A percentile compares a stretch with the other conserved stretches of the same genome.
Conservation (phyloP, 2,797 vertebrate species). For the Chromis chromis region DNA sequence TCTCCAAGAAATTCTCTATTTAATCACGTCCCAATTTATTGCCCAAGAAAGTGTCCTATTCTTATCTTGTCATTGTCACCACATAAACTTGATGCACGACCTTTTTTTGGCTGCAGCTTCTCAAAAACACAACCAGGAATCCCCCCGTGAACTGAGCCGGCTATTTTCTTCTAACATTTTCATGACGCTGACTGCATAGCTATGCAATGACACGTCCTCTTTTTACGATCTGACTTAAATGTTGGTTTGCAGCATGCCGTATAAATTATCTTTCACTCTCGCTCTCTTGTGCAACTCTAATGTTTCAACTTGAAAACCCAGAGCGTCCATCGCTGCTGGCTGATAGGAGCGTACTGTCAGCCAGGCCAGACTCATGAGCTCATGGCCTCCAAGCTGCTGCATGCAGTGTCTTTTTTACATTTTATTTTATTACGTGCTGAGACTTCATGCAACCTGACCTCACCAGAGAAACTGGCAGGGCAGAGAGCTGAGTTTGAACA, state of each 20-base stretch:
- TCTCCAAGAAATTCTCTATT: slow-evolving; percentile 14
- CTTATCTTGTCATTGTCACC: neutral
- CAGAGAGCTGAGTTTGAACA: slow-evolving; percentile 26
- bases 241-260: slow-evolving; percentile 34
- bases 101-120: neutral
- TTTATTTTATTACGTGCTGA: slow-evolving; percentile 17
- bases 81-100: neutral
- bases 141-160: slow-evolving; percentile 17
- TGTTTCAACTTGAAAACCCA: slow-evolving; percentile 45
- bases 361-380: slow-evolving; percentile 54
- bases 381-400: slow-evolving; percentile 47
- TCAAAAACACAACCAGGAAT: slow-evolving; percentile 28
- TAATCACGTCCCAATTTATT: slow-evolving; percentile 9
- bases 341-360: neutral
- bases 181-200: slow-evolving; percentile 42
- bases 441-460: slow-evolving; percentile 53
- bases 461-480: slow-evolving; percentile 31
- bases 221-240: slow-evolving; percentile 62
- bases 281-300: slow-evolving; percentile 45
- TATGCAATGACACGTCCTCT: slow-evolving; percentile 39
- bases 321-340: slow-evolving; percentile 34
- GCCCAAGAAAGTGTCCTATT: neutral
- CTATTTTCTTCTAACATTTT: slow-evolving; percentile 16
- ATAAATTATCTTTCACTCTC: slow-evolving; percentile 61
- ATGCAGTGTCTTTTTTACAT: slow-evolving; percentile 11